A percentile compares a stretch with the other conserved stretches of the same genome.
phyloP scores from a whole-genome alignment of 2,888 invertebrate genomes.

The Erynnis tages region DNA sequence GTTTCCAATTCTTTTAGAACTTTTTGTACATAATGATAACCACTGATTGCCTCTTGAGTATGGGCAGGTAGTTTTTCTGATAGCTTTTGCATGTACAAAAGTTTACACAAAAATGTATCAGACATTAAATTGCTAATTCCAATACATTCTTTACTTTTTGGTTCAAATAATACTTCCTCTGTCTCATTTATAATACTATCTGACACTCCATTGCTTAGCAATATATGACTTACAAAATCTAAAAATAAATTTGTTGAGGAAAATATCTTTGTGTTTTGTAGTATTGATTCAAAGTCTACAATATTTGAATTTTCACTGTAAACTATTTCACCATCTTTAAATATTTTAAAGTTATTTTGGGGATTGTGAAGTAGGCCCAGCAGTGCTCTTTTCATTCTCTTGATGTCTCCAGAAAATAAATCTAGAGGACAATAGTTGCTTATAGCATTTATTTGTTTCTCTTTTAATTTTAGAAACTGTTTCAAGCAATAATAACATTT shows the following conservation, averaged over 20 bases:
- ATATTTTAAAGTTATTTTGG: slow-evolving; percentile 84
- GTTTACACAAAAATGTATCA: slow-evolving; percentile 47
- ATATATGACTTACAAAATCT: slow-evolving; percentile 55
- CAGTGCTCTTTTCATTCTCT: slow-evolving; percentile 79
- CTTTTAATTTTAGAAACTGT: slow-evolving; percentile 78
- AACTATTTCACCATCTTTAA: slow-evolving; percentile 62
- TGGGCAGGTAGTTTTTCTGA: slow-evolving; percentile 41
- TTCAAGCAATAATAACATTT: slow-evolving; percentile 82
- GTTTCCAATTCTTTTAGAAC: slow-evolving; percentile 45
- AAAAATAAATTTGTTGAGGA: slow-evolving; percentile 46
- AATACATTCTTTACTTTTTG: slow-evolving; percentile 38
- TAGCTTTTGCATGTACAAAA: slow-evolving; percentile 57
- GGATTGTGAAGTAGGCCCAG: slow-evolving; percentile 76
- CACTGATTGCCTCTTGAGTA: slow-evolving; percentile 29
- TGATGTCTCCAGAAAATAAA: slow-evolving; percentile 83
- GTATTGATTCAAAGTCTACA: slow-evolving; percentile 40
- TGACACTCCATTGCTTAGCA: slow-evolving; percentile 41
- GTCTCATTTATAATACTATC: slow-evolving; percentile 27
- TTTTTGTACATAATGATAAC: slow-evolving; percentile 48
- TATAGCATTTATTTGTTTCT: slow-evolving; percentile 68
- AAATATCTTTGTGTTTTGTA: slow-evolving; percentile 45
- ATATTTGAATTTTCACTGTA: slow-evolving; percentile 48
- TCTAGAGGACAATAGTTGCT: slow-evolving; percentile 87
- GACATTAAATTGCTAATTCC: slow-evolving; percentile 35
- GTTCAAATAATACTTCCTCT: not conserved